Evolutionary conservation across 2,113 vertebrate genomes (phyloP).

Genomic region (Pogona vitticeps): DNA sequence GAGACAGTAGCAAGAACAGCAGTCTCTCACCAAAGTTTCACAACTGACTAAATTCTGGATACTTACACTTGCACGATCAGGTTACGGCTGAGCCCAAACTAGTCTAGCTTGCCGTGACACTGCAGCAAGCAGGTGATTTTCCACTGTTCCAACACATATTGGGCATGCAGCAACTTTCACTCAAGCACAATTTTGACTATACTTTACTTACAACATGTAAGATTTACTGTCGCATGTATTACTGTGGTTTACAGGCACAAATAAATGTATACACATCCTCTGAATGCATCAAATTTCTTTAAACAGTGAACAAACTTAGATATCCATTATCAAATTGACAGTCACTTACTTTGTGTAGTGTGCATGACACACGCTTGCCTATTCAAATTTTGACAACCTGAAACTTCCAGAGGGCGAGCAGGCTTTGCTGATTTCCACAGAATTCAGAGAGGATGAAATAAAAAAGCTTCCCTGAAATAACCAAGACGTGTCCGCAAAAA

Average conservation of each 20-base stretch:
- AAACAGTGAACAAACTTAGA: not conserved
- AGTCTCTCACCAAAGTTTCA: constrained; percentile 17
- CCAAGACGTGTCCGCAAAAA: constrained; percentile 28
- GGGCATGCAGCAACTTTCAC: constrained; percentile 41
- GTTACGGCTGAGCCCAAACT: constrained; percentile 55
- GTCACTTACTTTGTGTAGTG: constrained; percentile 93
- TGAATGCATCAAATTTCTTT: not conserved
- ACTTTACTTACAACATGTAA: not conserved
- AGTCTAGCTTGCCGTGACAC: constrained; percentile 53
- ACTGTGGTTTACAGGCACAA: not conserved
- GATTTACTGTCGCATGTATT: not conserved
- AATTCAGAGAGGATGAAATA: not conserved
- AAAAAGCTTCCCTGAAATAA: constrained; percentile 43
- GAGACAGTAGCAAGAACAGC: not conserved
- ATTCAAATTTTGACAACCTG: constrained; percentile 50
- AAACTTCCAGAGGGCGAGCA: constrained; percentile 40
- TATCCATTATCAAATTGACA: constrained; percentile 48
- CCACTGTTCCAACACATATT: constrained; percentile 29
- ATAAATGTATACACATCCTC: not conserved
- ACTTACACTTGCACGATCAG: constrained; percentile 38
- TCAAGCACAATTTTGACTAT: constrained; percentile 21
- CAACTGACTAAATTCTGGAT: constrained; percentile 33
- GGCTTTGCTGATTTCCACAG: constrained; percentile 41
- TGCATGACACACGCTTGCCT: constrained; percentile 79
- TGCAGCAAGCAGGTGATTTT: constrained; percentile 63